phyloP scores from a whole-genome alignment of 2,888 invertebrate species.

The Eueremaeus valkanovi region DNA sequence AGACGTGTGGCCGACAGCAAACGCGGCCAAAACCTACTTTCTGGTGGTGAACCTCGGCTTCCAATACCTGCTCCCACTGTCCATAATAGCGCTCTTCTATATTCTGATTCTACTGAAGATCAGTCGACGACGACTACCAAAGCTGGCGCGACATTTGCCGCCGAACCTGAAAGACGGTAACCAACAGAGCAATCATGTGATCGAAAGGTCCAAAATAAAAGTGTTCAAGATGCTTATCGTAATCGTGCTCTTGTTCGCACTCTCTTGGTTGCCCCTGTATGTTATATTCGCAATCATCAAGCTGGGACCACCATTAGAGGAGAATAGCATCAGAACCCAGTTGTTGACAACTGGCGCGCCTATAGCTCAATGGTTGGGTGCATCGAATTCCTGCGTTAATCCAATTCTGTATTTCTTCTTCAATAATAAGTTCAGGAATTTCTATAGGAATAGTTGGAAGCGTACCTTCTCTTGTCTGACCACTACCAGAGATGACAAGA shows the following conservation, averaged over 20 bases:
- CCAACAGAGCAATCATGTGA: constrained; percentile 46
- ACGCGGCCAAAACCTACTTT: constrained; percentile 45
- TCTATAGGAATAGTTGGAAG: constrained; percentile 36
- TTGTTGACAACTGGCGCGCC: constrained; percentile 62
- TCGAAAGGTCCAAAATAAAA: constrained; percentile 47
- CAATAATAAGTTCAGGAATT: constrained; percentile 77
- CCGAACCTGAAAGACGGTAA: constrained; percentile 45
- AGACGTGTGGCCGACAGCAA: constrained; percentile 46
- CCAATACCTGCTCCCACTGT: constrained; percentile 48
- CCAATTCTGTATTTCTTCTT: constrained; percentile 91
- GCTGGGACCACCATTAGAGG: constrained; percentile 46
- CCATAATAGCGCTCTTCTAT: constrained; percentile 48
- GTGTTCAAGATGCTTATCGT: constrained; percentile 52
- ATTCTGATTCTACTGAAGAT: constrained; percentile 50
- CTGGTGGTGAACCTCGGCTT: constrained; percentile 46
- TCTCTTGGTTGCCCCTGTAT: constrained; percentile 54
- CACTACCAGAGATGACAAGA: constrained; percentile 15
- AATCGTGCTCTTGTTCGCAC: constrained; percentile 52
- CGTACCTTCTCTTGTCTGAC: constrained; percentile 34
- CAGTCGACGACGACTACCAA: constrained; percentile 54
- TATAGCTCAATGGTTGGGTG: constrained; percentile 75
- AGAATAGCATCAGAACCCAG: constrained; percentile 42
- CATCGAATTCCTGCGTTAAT: constrained; percentile 91
- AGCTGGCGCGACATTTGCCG: constrained; percentile 50
- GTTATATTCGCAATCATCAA: constrained; percentile 50